Percentiles rank a stretch among this genome's conserved stretches.
These are phyloP conservation scores for Aptenodytes patagonicus DNA, from an alignment of 2,113 vertebrate species.

Conservation along the genomic window DNA sequence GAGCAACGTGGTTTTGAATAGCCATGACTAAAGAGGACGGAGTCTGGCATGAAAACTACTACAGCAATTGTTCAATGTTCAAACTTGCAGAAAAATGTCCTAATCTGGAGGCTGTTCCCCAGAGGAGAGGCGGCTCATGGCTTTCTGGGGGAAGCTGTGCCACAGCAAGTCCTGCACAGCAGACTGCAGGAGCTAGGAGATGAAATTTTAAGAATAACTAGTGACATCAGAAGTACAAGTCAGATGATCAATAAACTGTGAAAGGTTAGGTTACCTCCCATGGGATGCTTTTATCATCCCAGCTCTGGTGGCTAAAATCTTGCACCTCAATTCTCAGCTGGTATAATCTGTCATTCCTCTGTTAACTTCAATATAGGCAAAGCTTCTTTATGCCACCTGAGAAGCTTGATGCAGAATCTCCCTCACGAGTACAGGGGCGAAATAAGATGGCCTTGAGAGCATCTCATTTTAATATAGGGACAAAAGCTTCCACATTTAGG, in stretches of 20 bases:
- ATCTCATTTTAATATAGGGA: not conserved
- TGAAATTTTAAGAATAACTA: not conserved
- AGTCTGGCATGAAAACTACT: not conserved
- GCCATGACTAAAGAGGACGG: not conserved
- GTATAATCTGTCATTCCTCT: not conserved
- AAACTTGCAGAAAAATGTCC: not conserved
- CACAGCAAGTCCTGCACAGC: rapidly evolving
- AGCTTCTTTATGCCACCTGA: not conserved
- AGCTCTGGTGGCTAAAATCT: not conserved
- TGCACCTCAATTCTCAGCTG: not conserved
- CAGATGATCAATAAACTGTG: conserved; percentile 21
- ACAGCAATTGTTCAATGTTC: not conserved
- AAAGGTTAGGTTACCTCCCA: conserved; percentile 6
- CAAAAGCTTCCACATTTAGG: not conserved
- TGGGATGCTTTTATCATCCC: conserved; percentile 8
- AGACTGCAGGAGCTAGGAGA: not conserved
- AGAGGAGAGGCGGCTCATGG: rapidly evolving
- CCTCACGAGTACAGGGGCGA: not conserved
- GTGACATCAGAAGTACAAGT: not conserved
- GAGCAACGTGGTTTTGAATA: not conserved
- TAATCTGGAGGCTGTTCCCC: not conserved
- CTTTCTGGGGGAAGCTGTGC: not conserved
- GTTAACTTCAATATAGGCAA: not conserved
- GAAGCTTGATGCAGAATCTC: not conserved
- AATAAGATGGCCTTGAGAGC: not conserved